Base-by-base conservation (phyloP, 2,797 vertebrate genomes). In the Microhierax caerulescens region DNA sequence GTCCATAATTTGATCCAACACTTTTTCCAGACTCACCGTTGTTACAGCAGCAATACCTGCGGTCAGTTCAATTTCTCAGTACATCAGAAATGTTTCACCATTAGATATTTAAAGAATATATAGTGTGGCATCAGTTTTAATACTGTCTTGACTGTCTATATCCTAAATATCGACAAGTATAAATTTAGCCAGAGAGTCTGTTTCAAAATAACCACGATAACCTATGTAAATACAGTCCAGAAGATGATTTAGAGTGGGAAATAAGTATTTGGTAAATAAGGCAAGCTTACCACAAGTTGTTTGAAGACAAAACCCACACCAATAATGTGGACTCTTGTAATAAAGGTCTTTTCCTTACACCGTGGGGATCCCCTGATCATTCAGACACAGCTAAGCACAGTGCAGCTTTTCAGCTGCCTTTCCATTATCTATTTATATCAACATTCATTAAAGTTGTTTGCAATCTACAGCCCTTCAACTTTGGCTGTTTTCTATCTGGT, bases 271-370 rank as follows among this genome's bases (percentile, higher is more conserved):
- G 5, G 50, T 51, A 61, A 56, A 54, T 5, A 81, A 47, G 27
- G 47, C 7, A 2, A 4, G 3, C 4, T 56, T 5, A 0, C 21
- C 3, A 1, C 3, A 0, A 10, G 9, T 28, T 21, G 13, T 53
- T 19, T 7, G 48, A 93, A 64, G 22, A 28, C 18, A 39, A 39
- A 94, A 59, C 11, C 0, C 10, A 22, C 34, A 39, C 0, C 2
- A 1, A 22, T 24, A 43, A 1, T 0, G 0, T 1, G 2, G 7
- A 10, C 30, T 53, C 13, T 20, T 51, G 20, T 7, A 17, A 17
- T 1, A 14, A 19, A 77, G 11, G 19, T 10, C 5, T 78, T 88
- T 51, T 54, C 15, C 25, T 65, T 28, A 16, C 10, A 32, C 10
- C 3, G 1, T 20, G 22, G 13, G 3, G 9, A 41, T 73, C 9